Evolutionary conservation across 2,888 invertebrate species (phyloP).

Genomic region (Unio delphinus): DNA sequence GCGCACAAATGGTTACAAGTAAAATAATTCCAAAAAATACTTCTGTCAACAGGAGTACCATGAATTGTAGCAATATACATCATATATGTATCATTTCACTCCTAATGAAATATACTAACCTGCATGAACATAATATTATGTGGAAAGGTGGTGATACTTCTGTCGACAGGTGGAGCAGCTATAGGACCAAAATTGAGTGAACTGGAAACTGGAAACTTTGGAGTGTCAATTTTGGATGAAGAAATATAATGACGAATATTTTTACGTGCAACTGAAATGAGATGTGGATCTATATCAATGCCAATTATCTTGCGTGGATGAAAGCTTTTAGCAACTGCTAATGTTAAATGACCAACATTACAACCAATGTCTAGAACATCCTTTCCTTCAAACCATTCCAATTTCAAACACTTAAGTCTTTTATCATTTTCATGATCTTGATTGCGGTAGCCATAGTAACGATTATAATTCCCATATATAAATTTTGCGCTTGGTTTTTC

Average conservation of each 20-base stretch:
- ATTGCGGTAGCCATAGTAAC: constrained; percentile 96
- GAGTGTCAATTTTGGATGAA: constrained; percentile 44
- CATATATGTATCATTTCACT: too few relatives aligned
- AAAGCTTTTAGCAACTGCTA: constrained; percentile 89
- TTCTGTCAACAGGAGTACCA: too few relatives aligned
- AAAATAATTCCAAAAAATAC: too few relatives aligned
- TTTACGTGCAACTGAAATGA: constrained; percentile 84
- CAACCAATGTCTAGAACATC: constrained; percentile 97
- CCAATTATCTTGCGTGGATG: constrained; percentile 89
- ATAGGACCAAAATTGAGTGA: constrained; percentile 88
- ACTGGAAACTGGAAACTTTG: constrained; percentile 89
- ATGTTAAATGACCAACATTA: constrained; percentile 95
- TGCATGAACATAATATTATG: constrained; percentile 91
- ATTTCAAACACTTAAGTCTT: constrained; percentile 86
- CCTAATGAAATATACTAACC: constrained; percentile 74
- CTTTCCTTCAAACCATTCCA: constrained; percentile 88
- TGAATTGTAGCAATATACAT: too few relatives aligned
- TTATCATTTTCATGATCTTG: constrained; percentile 83
- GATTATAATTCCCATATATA: constrained; percentile 96
- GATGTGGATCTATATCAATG: constrained; percentile 92
- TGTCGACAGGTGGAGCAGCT: constrained; percentile 69
- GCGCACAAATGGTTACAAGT: too few relatives aligned
- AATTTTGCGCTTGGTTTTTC: constrained; percentile 77
- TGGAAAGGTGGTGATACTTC: constrained; percentile 78
- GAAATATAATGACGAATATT: constrained; percentile 81